A percentile compares a stretch with the other conserved stretches of the same genome.
Conservation (phyloP, 2,888 invertebrate genomes). For the Zelleria hepariella region DNA sequence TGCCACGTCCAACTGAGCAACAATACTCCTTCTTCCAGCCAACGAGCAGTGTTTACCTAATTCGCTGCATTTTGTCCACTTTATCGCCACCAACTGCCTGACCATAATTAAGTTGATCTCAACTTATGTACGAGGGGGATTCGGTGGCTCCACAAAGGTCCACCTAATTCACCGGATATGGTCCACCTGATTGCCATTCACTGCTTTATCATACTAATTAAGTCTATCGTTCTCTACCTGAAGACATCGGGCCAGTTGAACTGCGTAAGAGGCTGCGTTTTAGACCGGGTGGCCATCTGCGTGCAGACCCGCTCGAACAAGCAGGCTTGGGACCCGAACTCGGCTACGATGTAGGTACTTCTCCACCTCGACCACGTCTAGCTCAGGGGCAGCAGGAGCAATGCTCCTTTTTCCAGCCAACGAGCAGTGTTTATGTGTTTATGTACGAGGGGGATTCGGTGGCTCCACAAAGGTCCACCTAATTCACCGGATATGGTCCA, state of each 20-base stretch:
- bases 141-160: too few relatives aligned
- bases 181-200: too few relatives aligned
- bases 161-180: too few relatives aligned
- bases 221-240: background rate
- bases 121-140: too few relatives aligned
- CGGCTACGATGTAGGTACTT: constrained; percentile 81
- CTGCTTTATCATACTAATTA: background rate
- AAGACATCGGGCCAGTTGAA: background rate
- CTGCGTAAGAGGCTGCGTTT: constrained; percentile 36
- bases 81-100: too few relatives aligned
- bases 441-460: too few relatives aligned
- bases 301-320: constrained; percentile 84
- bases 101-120: too few relatives aligned
- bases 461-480: too few relatives aligned
- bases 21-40: too few relatives aligned
- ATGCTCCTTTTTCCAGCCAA: too few relatives aligned
- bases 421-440: constrained; percentile 76
- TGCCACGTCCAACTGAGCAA: constrained; percentile 67
- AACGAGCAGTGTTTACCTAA: constrained; percentile 75
- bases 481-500: too few relatives aligned
- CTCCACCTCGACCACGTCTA: constrained; percentile 81
- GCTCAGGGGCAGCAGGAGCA: constrained; percentile 31
- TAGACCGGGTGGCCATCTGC: constrained; percentile 75
- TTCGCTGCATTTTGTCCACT: too few relatives aligned
- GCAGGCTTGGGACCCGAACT: constrained; percentile 84